Evolutionary conservation across 2,113 vertebrate genomes (phyloP), one percentile per base, ranked within the genome.

Genomic region (Carlito syrichta): DNA sequence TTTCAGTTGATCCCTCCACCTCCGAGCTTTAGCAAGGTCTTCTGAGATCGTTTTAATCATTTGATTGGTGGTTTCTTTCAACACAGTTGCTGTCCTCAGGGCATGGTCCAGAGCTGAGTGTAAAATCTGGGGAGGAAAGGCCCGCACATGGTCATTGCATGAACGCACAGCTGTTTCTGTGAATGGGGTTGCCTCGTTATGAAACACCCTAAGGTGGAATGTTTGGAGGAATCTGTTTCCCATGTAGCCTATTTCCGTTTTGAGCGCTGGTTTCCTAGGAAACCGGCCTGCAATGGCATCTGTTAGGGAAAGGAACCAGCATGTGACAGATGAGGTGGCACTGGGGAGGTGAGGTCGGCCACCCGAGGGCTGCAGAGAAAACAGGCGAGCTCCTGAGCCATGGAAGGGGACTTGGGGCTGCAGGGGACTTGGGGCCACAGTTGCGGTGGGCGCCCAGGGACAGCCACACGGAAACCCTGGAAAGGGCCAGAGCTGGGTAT

Each of bases 61-160:
- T 82, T 95, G 98, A 96, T 99, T 99, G 0, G 99, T 99, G 40
- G 99, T 99, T 98, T 98, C 98, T 98, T 99, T 99, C 99, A 99
- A 98, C 82, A 89, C 97, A 86, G 97, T 98, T 17, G 99, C 99
- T 78, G 99, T 99, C 94, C 99, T 98, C 73, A 99, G 98, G 56
- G 99, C 99, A 86, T 98, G 98, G 97, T 99, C 99, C 97, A 99
- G 97, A 89, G 99, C 98, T 14, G 86, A 98, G 98, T 89, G 99
- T 97, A 99, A 95, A 98, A 62, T 98, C 99, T 98, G 98, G 98
- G 96, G 93, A 63, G 93, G 91, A 82, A 98, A 97, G 96, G 77
- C 38, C 48, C 94, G 95, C 86, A 89, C 30, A 27, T 54, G 89
- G 88, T 71, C 82, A 84, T 95, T 84, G 86, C 25, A 22, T 56